Percentiles rank a stretch among this genome's conserved stretches.
Conservation (phyloP, 1,140 invertebrate species). For the Diprion similis region DNA sequence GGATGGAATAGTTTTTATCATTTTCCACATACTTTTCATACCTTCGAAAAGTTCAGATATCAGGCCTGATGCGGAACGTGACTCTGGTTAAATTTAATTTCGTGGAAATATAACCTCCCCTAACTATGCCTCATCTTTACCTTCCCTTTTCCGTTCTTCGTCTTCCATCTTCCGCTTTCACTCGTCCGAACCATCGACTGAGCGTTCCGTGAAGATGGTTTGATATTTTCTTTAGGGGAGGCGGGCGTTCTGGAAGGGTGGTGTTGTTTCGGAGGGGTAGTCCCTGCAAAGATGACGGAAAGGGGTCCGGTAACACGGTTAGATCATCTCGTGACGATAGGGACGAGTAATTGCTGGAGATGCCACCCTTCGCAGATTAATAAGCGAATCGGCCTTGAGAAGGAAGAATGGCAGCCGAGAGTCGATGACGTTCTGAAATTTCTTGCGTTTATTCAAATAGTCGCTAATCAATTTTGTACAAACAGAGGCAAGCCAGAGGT, state of each 20-base stretch:
- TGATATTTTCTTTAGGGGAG: constrained; percentile 14
- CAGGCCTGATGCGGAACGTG: neutral
- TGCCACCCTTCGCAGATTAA: constrained; percentile 17
- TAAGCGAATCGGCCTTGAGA: constrained; percentile 10
- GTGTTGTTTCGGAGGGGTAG: neutral
- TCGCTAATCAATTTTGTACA: too few species aligned
- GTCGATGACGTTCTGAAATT: neutral
- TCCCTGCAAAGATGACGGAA: neutral
- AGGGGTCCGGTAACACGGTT: constrained; percentile 15
- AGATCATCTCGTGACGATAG: constrained; percentile 16
- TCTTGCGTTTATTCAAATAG: neutral
- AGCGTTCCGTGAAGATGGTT: constrained; percentile 13
- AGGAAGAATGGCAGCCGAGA: neutral
- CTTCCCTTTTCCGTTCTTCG: neutral
- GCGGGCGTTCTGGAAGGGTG: neutral
- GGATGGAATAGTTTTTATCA: too few species aligned
- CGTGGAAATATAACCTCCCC: neutral
- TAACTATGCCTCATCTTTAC: neutral
- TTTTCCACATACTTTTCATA: too few species aligned
- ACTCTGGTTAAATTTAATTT: neutral
- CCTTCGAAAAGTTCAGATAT: too few species aligned
- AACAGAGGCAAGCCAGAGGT: too few species aligned
- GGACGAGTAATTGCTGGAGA: constrained; percentile 20
- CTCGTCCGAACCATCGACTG: neutral
- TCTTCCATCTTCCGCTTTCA: neutral